Percentiles rank a stretch among this genome's conserved stretches.
These are phyloP conservation scores for Corynorhinus townsendii DNA, from an alignment of 2,113 vertebrate genomes.

Conservation along the genomic window DNA sequence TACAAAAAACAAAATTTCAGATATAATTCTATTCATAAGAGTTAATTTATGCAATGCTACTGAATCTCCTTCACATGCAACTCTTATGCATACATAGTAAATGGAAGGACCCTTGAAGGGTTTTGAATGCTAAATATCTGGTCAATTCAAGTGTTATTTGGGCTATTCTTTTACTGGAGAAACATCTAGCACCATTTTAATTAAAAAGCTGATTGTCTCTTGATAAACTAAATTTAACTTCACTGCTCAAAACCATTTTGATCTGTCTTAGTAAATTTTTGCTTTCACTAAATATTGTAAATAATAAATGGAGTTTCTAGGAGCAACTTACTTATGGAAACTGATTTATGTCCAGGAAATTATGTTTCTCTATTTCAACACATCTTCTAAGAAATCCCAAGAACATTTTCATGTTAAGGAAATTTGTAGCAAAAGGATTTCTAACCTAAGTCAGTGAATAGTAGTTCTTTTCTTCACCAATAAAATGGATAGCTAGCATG, in stretches of 20 bases:
- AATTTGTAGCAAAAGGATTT: constrained; percentile 41
- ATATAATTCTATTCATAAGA: background rate
- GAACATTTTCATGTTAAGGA: constrained; percentile 11
- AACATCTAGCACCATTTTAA: background rate
- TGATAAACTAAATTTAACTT: background rate
- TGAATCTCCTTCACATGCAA: background rate
- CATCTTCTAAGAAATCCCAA: background rate
- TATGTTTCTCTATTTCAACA: background rate
- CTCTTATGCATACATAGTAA: background rate
- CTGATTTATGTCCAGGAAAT: rapidly evolving
- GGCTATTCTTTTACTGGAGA: background rate
- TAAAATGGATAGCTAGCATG: constrained; percentile 21
- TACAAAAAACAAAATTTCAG: background rate
- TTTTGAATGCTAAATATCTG: background rate
- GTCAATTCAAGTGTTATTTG: background rate
- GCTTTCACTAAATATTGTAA: background rate
- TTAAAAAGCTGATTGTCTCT: background rate
- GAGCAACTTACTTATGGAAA: background rate
- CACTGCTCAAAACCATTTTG: background rate
- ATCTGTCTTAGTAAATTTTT: background rate
- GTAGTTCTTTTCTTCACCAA: background rate
- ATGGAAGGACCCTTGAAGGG: background rate
- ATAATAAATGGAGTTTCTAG: background rate
- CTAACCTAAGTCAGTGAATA: constrained; percentile 23
- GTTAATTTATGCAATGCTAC: background rate